Percentiles rank a stretch among this genome's conserved stretches.
Conservation (phyloP, 2,113 vertebrate genomes). For the Meleagris gallopavo region DNA sequence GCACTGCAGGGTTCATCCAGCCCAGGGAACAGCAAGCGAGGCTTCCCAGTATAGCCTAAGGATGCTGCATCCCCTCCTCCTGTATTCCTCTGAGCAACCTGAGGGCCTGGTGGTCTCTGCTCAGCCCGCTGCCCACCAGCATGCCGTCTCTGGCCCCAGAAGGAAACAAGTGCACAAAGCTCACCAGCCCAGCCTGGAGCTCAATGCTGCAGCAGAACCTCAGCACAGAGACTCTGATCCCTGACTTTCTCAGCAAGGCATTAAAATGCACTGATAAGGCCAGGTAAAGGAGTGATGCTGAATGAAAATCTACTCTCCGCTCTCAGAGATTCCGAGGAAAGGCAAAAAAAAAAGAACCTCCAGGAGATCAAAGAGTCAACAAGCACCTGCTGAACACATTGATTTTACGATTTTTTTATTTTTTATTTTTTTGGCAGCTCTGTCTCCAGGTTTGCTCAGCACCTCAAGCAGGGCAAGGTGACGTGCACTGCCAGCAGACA, state of each 20-base stretch:
- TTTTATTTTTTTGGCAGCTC: neutral
- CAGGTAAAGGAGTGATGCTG: neutral
- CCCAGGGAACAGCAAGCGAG: neutral
- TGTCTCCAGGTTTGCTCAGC: neutral
- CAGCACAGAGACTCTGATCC: neutral
- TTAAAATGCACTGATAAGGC: neutral
- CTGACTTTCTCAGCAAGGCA: neutral
- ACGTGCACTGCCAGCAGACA: rapidly evolving
- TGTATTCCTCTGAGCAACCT: neutral
- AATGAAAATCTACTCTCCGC: neutral
- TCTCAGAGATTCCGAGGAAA: neutral
- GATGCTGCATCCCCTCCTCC: neutral
- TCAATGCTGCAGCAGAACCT: neutral
- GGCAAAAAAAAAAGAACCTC: neutral
- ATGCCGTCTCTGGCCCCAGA: neutral
- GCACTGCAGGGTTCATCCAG: neutral
- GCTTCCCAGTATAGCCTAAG: neutral
- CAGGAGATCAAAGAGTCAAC: neutral
- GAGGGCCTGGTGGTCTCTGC: neutral
- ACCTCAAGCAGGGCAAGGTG: neutral
- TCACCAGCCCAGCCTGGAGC: neutral
- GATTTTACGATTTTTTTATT: neutral
- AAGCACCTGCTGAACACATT: neutral
- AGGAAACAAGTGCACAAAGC: neutral
- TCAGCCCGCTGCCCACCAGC: neutral